Evolutionary conservation across 1,140 invertebrate species (phyloP), one percentile per base, ranked within the genome.

Genomic region (Formica selysi): DNA sequence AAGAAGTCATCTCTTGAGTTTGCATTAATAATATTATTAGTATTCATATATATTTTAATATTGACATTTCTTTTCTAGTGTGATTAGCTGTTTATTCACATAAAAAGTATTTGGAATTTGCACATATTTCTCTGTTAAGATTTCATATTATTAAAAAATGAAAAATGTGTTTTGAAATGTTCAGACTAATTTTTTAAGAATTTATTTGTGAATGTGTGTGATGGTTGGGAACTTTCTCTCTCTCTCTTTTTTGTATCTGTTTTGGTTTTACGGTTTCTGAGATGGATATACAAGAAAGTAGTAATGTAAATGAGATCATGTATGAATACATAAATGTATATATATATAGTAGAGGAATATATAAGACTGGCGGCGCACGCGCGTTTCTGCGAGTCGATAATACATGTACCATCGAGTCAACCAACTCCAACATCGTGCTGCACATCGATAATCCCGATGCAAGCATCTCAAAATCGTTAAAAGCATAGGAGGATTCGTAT

Each of bases 381-480:
- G 88, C 87, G 32, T 36, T 59, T 76, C 65, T n/a, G n/a, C 71
- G 41, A 89, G 88, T 89, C 88, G 88, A 89, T 89, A 89, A 89
- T 88, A 48, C 71, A 51, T 51, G 16, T 51, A 89, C 83, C 83
- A 76, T 88, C 83, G 88, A 88, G 70, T 57, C 74, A 67, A 29
- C 74, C 65, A 88, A 85, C 87, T 86, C 71, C 76, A 78, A 83
- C 83, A 73, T 84, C 57, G 74, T 19, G 19, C 2, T 89, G 41
- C 70, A 70, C 87, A 86, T 89, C 61, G 64, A 54, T 86, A 54
- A 89, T 89, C 71, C 26, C 32, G 48, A 57, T 64, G 51, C 41
- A 44, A 38, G 26, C 22, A 59, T 22, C 38, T 38, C 38, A 19
- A 70, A 81, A 16, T 80, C 22, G 26, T 54, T 3, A 22, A 6